These are phyloP conservation scores for Micoletzkya japonica DNA, from an alignment of 2,888 invertebrate genomes.

Conservation along the genomic window DNA sequence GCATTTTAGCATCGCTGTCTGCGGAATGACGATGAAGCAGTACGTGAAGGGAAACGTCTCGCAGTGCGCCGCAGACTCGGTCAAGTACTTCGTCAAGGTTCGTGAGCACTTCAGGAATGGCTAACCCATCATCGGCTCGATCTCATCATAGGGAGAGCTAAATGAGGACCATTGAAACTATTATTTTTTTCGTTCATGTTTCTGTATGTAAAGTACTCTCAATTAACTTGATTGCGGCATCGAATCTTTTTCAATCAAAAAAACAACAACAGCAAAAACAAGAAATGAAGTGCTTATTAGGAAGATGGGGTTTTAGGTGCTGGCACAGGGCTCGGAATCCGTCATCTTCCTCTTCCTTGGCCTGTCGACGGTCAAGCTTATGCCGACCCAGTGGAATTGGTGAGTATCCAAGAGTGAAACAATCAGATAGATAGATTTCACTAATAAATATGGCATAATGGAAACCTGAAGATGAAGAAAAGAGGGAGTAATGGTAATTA, in stretches of 20 bases:
- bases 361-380: conserved; percentile 83
- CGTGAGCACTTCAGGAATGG: too few species aligned
- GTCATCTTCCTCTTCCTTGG: conserved; percentile 86
- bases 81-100: conserved; percentile 91
- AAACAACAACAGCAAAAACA: conserved; percentile 72
- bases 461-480: too few species aligned
- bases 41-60: conserved; percentile 97
- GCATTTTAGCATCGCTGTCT: conserved; percentile 85
- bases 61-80: conserved; percentile 93
- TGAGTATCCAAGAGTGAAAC: too few species aligned
- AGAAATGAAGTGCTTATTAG: conserved; percentile 33
- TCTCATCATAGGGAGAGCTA: too few species aligned
- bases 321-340: conserved; percentile 93
- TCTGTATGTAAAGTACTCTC: conserved; percentile 33
- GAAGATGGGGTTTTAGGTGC: conserved; percentile 71
- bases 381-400: conserved; percentile 70
- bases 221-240: not conserved
- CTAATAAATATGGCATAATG: too few species aligned
- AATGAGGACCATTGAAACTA: too few species aligned
- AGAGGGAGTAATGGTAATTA: too few species aligned
- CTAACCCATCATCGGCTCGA: too few species aligned
- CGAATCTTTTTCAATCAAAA: not conserved
- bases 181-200: too few species aligned
- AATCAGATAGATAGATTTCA: too few species aligned
- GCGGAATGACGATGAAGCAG: conserved; percentile 97